A percentile compares a stretch with the other conserved stretches of the same genome.
These are phyloP conservation scores for Neoascia interrupta DNA, from an alignment of 2,888 invertebrate genomes.

Conservation along the genomic window DNA sequence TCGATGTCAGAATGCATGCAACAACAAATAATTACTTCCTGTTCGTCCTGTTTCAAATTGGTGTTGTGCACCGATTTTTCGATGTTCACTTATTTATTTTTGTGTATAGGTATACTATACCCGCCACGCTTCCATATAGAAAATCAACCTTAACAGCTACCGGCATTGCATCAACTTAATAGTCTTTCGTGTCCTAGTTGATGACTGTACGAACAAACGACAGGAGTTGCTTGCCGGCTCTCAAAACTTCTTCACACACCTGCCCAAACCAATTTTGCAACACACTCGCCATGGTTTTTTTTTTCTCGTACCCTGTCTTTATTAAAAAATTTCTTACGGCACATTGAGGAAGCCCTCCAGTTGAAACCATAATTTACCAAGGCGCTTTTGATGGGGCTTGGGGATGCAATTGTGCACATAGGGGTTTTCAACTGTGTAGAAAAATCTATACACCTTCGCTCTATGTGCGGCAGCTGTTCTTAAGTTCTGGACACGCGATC, in stretches of 20 bases:
- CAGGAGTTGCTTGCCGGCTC: conserved; percentile 22
- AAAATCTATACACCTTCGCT: conserved; percentile 45
- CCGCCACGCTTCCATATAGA: conserved; percentile 25
- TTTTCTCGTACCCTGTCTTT: conserved; percentile 23
- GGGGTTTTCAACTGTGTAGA: conserved; percentile 26
- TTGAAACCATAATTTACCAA: conserved; percentile 62
- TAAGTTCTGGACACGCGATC: conserved; percentile 59
- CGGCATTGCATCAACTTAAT: conserved; percentile 62
- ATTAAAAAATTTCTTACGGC: conserved; percentile 60
- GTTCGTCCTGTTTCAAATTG: conserved; percentile 47
- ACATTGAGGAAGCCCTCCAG: conserved; percentile 51
- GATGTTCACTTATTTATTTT: background rate
- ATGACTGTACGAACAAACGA: conserved; percentile 39
- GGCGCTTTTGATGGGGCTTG: too few relatives aligned
- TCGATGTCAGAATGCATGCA: conserved; percentile 46
- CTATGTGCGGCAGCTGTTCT: conserved; percentile 29
- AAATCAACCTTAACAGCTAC: conserved; percentile 65
- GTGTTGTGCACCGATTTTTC: conserved; percentile 38
- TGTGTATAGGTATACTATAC: too few relatives aligned
- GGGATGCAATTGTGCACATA: conserved; percentile 40
- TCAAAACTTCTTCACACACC: conserved; percentile 14
- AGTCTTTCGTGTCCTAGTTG: conserved; percentile 61
- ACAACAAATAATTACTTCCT: conserved; percentile 65
- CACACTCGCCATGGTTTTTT: background rate
- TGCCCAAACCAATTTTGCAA: too few relatives aligned